Conservation (phyloP, 1,140 invertebrate species). For the Periplaneta americana region DNA sequence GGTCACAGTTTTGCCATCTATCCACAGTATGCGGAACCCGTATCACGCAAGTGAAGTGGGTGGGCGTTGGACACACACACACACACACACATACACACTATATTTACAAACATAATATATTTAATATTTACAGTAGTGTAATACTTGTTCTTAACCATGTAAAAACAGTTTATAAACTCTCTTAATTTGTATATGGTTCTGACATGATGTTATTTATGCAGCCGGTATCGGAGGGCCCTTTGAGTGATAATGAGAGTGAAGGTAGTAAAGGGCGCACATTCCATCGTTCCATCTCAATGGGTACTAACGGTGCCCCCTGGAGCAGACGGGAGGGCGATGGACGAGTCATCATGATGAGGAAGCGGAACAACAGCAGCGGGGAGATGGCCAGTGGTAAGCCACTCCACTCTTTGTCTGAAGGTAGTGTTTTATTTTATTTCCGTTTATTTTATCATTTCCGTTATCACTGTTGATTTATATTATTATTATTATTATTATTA, state of each 20-base stretch:
- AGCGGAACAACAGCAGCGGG: conserved; percentile 66
- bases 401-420: background rate
- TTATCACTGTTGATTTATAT: no score
- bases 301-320: conserved; percentile 53
- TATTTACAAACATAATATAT: no score
- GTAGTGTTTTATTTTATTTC: background rate
- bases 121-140: no score
- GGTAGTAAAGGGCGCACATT: conserved; percentile 51
- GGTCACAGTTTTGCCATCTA: no score
- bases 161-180: no score
- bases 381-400: conserved; percentile 50
- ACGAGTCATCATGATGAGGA: conserved; percentile 54
- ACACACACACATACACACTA: no score
- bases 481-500: no score
- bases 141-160: no score
- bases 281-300: conserved; percentile 63
- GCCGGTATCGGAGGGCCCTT: conserved; percentile 50
- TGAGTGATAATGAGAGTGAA: conserved; percentile 49
- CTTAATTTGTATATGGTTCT: background rate
- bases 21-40: no score
- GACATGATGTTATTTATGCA: conserved; percentile 23
- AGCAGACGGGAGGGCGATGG: conserved; percentile 52
- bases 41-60: no score
- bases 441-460: no score
- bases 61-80: no score